These are phyloP conservation scores for Zygaena filipendulae DNA, from an alignment of 2,888 invertebrate species.

Conservation along the genomic window DNA sequence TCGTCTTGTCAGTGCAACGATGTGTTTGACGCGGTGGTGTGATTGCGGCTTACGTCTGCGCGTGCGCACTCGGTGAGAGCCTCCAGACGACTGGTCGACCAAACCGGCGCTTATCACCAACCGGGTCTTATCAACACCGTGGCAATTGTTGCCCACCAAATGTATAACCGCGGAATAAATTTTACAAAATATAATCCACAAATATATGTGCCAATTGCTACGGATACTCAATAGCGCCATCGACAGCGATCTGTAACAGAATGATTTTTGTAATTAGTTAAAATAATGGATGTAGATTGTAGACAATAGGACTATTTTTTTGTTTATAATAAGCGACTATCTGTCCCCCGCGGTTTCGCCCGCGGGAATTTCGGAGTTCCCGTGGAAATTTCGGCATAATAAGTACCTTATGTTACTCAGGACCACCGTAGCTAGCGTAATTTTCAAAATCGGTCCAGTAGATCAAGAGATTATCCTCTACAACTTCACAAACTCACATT, in stretches of 20 bases:
- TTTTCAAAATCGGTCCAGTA: too few relatives aligned
- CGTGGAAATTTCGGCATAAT: too few relatives aligned
- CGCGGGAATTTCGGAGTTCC: too few relatives aligned
- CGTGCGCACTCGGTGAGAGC: conserved; percentile 59
- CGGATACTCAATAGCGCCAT: conserved; percentile 55
- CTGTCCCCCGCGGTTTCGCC: too few relatives aligned
- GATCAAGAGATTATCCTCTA: too few relatives aligned
- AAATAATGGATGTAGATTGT: too few relatives aligned
- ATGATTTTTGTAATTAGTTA: too few relatives aligned
- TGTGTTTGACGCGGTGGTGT: conserved; percentile 45
- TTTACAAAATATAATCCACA: conserved; percentile 56
- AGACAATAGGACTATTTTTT: too few relatives aligned
- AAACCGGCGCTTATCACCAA: conserved; percentile 56
- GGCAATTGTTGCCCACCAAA: conserved; percentile 59
- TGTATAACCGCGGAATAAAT: conserved; percentile 54
- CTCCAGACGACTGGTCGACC: conserved; percentile 48
- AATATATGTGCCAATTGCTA: conserved; percentile 49
- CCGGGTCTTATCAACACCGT: conserved; percentile 52
- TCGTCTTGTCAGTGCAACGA: conserved; percentile 53
- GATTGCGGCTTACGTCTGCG: conserved; percentile 47
- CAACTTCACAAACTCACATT: too few relatives aligned
- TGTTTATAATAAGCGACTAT: too few relatives aligned
- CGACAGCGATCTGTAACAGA: conserved; percentile 57
- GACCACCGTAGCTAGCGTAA: too few relatives aligned
- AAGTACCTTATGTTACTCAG: too few relatives aligned